Evolutionary conservation across 2,113 vertebrate species (phyloP), one percentile per base, ranked within the genome.

Genomic region (Elephantulus edwardii): DNA sequence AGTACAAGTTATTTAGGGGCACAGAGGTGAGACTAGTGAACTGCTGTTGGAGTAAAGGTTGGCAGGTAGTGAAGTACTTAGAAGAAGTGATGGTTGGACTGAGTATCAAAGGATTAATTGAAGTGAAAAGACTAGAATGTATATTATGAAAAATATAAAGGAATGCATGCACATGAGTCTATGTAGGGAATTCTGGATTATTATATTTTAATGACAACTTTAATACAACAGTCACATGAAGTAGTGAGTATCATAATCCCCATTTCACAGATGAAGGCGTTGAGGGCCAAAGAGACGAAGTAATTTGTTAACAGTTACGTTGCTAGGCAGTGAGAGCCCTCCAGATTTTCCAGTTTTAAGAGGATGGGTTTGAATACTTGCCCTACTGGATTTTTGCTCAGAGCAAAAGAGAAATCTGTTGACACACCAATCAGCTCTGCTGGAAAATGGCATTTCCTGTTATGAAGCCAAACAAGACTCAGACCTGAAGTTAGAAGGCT

Each of bases 371-470:
- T 33, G 26, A 28, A 42, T 46, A 54, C 58, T 20, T 30, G 10
- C 66, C n/a, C 40, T 80, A 50, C 62, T 68, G 35, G 17, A 83
- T 11, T 33, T 46, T 26, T 40, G 38, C 56, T 84, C 50, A 44
- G 30, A 86, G 20, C 35, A 42, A 44, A 62, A 54, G 52, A 35
- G 26, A 77, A 79, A 40, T 50, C 58, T 86, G 40, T 54, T 33
- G 33, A 83, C 10, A 68, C 46, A 64, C 40, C n/a, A 70, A 52
- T 9, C 46, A 92, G 44, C 48, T 85, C 42, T 92, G 75, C 13
- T 86, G 66, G 87, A 92, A 83, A n/a, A 56, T 0, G 35, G 9
- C 66, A 52, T 78, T 92, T 94, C 83, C 24, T 74, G 46, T 86
- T 64, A 30, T 56, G 75, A 91, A 66, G 46, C 33, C 28, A 92